Evolutionary conservation across 2,113 vertebrate genomes (phyloP).

Genomic region (Rhynchopsitta pachyrhyncha): DNA sequence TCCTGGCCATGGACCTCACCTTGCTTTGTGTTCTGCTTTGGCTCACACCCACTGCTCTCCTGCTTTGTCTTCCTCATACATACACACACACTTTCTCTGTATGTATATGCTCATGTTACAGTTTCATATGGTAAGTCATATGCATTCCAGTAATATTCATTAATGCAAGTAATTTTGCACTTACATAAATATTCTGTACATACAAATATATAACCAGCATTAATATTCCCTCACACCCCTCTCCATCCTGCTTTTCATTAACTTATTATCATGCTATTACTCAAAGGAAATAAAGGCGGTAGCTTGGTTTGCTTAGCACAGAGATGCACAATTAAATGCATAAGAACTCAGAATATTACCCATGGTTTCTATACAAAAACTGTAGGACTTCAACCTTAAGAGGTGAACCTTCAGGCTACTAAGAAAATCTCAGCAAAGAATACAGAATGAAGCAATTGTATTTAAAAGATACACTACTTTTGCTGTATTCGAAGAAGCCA

Average conservation of each 20-base stretch:
- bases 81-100: neutral
- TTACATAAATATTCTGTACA: neutral
- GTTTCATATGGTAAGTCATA: neutral
- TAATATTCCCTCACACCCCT: neutral
- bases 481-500: neutral
- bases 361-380: neutral
- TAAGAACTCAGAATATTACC: neutral
- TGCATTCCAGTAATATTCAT: neutral
- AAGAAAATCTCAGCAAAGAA: neutral
- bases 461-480: neutral
- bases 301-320: constrained; percentile 27
- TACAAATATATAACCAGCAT: neutral
- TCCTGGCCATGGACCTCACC: neutral
- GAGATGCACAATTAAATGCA: neutral
- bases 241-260: constrained; percentile 20
- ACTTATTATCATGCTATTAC: constrained; percentile 1
- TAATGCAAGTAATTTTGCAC: neutral
- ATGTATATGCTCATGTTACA: neutral
- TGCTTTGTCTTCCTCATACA: neutral
- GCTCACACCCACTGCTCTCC: neutral
- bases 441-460: neutral
- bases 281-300: neutral
- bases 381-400: neutral
- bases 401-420: neutral
- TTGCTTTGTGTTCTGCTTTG: neutral